These are phyloP conservation scores for Sturnira hondurensis DNA, from an alignment of 2,113 vertebrate genomes.

Conservation along the genomic window DNA sequence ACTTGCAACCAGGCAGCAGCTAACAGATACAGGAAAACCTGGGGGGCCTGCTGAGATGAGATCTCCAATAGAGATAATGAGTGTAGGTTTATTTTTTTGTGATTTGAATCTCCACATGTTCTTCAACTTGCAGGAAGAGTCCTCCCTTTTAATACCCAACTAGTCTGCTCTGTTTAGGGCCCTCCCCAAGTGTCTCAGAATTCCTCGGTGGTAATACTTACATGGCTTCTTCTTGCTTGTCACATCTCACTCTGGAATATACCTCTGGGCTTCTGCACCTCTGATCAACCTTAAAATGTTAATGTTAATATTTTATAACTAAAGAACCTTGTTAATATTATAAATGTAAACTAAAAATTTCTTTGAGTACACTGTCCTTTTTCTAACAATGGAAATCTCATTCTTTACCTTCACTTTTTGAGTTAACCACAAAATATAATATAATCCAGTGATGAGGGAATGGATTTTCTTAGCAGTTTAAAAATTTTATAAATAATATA, in stretches of 20 bases:
- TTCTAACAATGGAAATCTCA: not conserved
- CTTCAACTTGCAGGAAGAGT: not conserved
- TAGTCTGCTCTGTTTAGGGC: not conserved
- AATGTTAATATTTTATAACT: conserved; percentile 4
- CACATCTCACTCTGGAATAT: not conserved
- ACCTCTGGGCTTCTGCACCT: not conserved
- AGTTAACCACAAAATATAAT: not conserved
- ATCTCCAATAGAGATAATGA: not conserved
- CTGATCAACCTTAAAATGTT: not conserved
- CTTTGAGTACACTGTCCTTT: not conserved
- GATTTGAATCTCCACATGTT: not conserved
- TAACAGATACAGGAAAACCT: not conserved
- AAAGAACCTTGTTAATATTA: not conserved
- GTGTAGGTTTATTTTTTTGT: not conserved
- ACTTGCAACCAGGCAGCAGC: not conserved
- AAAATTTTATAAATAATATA: not conserved
- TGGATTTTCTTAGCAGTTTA: conserved; percentile 3
- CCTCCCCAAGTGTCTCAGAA: not conserved
- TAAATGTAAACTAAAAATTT: not conserved
- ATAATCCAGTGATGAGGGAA: not conserved
- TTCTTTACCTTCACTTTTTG: conserved; percentile 24
- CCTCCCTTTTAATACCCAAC: not conserved
- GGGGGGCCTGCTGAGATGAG: not conserved
- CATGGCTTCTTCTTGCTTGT: not conserved
- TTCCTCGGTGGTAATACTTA: not conserved